Evolutionary conservation across 2,888 invertebrate species (phyloP).

Genomic region (Sceliomorpha sp.): DNA sequence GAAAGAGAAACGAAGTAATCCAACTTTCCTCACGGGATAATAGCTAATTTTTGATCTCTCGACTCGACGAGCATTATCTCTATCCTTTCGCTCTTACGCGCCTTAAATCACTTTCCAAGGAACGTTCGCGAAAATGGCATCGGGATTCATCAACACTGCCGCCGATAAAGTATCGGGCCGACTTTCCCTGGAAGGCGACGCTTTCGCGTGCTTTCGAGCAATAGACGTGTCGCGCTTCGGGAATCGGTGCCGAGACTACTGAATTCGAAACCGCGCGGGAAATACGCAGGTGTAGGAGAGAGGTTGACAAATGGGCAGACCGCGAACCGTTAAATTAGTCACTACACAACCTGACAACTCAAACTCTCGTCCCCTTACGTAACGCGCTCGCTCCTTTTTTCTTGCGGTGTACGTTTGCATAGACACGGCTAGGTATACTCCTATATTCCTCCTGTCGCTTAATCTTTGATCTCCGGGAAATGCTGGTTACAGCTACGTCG

Average conservation of each 20-base stretch:
- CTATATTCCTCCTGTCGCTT: constrained; percentile 19
- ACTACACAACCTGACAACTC: constrained; percentile 57
- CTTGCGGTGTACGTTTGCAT: constrained; percentile 5
- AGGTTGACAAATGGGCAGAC: constrained; percentile 62
- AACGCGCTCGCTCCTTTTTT: constrained; percentile 30
- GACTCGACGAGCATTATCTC: not conserved
- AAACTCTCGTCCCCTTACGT: constrained; percentile 47
- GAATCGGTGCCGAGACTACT: constrained; percentile 52
- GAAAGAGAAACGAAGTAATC: no score
- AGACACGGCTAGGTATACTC: constrained; percentile 18
- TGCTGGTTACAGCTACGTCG: not conserved
- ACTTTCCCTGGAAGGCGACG: constrained; percentile 31
- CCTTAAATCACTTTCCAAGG: no score
- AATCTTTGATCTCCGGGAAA: constrained; percentile 21
- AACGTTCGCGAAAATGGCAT: no score
- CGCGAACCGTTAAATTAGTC: constrained; percentile 63
- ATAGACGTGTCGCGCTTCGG: constrained; percentile 53
- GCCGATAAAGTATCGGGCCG: constrained; percentile 35
- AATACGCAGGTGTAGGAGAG: constrained; percentile 56
- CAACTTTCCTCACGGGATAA: not conserved
- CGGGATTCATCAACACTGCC: constrained; percentile 16
- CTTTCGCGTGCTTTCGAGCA: constrained; percentile 44
- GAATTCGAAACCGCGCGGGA: constrained; percentile 55
- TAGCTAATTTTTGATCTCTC: not conserved
- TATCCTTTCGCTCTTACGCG: no score